Conservation (phyloP, 1,140 invertebrate species). For the Eriocheir sinensis region DNA sequence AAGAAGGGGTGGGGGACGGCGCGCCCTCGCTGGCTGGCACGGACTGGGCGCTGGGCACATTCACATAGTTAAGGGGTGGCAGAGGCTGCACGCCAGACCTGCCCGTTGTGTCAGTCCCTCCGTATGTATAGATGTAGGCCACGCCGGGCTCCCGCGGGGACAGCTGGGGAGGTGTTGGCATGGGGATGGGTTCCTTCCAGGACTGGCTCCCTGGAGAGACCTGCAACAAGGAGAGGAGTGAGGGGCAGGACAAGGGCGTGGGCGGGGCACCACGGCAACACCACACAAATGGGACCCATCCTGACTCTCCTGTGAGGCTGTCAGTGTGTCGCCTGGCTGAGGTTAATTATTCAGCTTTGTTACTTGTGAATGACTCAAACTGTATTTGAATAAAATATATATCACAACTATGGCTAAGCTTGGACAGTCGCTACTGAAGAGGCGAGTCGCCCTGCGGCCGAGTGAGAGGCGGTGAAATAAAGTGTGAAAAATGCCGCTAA, state of each 20-base stretch:
- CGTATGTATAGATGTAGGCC: constrained; percentile 78
- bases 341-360: constrained; percentile 10
- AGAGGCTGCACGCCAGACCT: constrained; percentile 75
- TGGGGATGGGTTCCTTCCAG: constrained; percentile 78
- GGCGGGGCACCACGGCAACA: neutral
- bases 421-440: neutral
- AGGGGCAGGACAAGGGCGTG: neutral
- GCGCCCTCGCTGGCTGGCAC: constrained; percentile 75
- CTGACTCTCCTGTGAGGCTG: neutral
- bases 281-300: neutral
- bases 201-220: constrained; percentile 77
- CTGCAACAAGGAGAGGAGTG: constrained; percentile 44
- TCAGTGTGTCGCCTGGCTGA: neutral
- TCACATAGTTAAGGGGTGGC: constrained; percentile 78
- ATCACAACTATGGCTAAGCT: neutral
- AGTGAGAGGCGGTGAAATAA: neutral
- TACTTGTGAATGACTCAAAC: neutral
- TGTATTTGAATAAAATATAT: neutral
- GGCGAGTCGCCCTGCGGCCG: neutral
- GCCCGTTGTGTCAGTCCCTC: constrained; percentile 49
- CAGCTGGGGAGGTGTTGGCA: constrained; percentile 78
- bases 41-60: constrained; percentile 65
- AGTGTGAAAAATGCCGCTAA: neutral
- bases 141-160: constrained; percentile 78
- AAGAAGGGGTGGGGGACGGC: constrained; percentile 77